phyloP scores from a whole-genome alignment of 2,888 invertebrate species.

The Hypselothyrea guttata region DNA sequence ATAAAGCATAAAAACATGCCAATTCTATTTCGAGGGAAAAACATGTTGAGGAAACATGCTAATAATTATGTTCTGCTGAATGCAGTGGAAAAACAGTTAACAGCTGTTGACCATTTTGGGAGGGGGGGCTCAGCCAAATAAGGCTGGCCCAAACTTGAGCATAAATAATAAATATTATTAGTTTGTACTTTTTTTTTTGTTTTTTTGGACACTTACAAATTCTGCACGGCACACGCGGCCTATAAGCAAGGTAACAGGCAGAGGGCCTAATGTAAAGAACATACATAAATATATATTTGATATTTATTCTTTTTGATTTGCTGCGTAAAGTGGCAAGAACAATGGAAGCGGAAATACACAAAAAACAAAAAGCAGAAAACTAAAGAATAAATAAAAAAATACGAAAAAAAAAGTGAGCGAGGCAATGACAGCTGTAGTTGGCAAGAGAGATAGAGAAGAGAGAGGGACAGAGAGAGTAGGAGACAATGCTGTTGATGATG shows the following conservation, averaged over 20 bases:
- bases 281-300: constrained; percentile 36
- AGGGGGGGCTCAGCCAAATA: constrained; percentile 55
- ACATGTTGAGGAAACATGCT: no score
- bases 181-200: constrained; percentile 5
- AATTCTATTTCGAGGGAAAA: background rate
- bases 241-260: constrained; percentile 20
- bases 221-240: constrained; percentile 52
- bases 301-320: constrained; percentile 52
- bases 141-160: constrained; percentile 48
- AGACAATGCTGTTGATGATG: constrained; percentile 26
- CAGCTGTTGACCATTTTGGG: constrained; percentile 74
- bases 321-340: constrained; percentile 77
- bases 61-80: constrained; percentile 13
- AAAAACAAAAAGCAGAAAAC: constrained; percentile 19
- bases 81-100: constrained; percentile 29
- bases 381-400: constrained; percentile 38
- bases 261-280: constrained; percentile 24
- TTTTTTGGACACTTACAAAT: constrained; percentile 65
- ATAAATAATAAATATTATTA: background rate
- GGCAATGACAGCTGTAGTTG: constrained; percentile 52
- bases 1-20: constrained; percentile 44
- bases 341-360: constrained; percentile 71
- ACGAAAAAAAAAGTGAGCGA: constrained; percentile 45
- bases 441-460: constrained; percentile 27
- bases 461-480: constrained; percentile 19